Conservation (phyloP, 64 coral and sea anemone species). For the Cladopsammia gracilis region DNA sequence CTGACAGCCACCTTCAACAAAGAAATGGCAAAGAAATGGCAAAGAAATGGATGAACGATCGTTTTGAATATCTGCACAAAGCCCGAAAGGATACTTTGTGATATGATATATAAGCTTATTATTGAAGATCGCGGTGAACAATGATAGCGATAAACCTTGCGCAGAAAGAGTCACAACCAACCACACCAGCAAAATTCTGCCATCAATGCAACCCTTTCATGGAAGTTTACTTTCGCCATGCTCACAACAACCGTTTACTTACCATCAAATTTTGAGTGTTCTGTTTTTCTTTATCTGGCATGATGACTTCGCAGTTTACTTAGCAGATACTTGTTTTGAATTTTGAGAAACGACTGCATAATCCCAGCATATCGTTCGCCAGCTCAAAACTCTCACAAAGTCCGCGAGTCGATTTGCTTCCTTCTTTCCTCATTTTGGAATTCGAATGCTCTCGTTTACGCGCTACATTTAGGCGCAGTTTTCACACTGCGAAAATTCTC, state of each 20-base stretch:
- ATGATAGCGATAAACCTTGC: too few relatives aligned
- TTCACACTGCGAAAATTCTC: not conserved
- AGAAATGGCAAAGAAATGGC: not conserved
- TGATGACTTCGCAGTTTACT: conserved; percentile 36
- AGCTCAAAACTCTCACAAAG: not conserved
- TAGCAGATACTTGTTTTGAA: conserved; percentile 18
- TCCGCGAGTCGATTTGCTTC: not conserved
- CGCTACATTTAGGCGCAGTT: not conserved
- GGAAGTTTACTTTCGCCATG: too few relatives aligned
- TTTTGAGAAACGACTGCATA: not conserved
- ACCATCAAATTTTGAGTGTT: conserved; percentile 65
- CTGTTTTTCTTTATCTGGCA: conserved; percentile 64
- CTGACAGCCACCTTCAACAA: conserved; percentile 62
- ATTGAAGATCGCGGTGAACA: not conserved
- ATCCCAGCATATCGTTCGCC: not conserved
- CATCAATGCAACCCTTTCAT: too few relatives aligned
- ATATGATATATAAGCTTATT: not conserved
- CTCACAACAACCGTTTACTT: not conserved
- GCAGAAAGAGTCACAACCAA: too few relatives aligned
- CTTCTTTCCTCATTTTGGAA: conserved; percentile 7
- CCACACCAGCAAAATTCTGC: too few relatives aligned
- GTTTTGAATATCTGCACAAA: not conserved
- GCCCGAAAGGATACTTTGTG: not conserved
- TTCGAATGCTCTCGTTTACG: not conserved
- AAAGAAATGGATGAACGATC: not conserved